A percentile compares a stretch with the other conserved stretches of the same genome.
phyloP scores from a whole-genome alignment of 2,113 vertebrate genomes.

The Chascanopsetta lugubris region DNA sequence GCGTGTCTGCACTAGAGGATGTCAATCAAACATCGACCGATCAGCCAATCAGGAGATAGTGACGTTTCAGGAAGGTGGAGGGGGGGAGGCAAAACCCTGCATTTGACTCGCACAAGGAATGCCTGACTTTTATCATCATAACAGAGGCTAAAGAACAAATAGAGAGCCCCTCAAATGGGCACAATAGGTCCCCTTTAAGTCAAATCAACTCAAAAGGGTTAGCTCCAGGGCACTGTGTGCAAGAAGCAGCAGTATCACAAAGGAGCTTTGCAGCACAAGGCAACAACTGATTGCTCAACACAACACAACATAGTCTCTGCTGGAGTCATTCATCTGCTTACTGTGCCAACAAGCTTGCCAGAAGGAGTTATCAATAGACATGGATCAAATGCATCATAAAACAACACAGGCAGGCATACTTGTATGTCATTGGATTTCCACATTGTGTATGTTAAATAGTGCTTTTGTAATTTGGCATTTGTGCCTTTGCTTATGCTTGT shows the following conservation, averaged over 20 bases:
- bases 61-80: no score
- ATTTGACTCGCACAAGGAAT: no score
- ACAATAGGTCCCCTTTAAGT: no score
- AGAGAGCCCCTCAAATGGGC: no score
- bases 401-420: constrained; percentile 1
- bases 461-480: constrained; percentile 39
- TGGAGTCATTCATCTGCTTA: constrained; percentile 16
- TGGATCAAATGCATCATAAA: constrained; percentile 30
- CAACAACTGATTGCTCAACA: background rate
- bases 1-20: no score
- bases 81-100: no score
- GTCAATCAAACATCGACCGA: no score
- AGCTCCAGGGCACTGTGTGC: background rate
- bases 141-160: no score
- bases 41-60: no score
- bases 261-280: background rate
- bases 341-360: constrained; percentile 37
- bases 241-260: background rate
- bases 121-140: no score
- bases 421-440: constrained; percentile 26
- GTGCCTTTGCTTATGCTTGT: constrained; percentile 28
- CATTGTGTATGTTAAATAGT: constrained; percentile 33
- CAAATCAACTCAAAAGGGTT: background rate
- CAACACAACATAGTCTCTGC: background rate
- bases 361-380: constrained; percentile 16